These are phyloP conservation scores for Drosophila neonasuta DNA, from an alignment of 2,888 invertebrate genomes.

Conservation along the genomic window DNA sequence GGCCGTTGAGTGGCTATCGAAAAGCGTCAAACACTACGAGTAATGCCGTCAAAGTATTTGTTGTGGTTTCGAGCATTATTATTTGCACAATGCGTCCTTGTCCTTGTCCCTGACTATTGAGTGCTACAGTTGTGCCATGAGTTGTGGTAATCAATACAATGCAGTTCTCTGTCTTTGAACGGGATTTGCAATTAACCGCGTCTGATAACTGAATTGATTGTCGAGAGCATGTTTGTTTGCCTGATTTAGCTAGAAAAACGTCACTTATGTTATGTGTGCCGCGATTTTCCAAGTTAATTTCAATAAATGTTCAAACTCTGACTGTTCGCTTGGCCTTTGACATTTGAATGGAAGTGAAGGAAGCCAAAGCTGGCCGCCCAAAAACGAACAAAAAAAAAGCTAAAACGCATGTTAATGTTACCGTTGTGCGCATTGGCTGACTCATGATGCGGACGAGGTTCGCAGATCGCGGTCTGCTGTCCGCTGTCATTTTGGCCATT, in stretches of 20 bases:
- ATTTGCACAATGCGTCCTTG: constrained; percentile 75
- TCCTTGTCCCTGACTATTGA: constrained; percentile 69
- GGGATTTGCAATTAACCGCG: constrained; percentile 25
- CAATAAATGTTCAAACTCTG: constrained; percentile 60
- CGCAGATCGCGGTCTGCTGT: constrained; percentile 52
- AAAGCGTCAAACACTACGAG: constrained; percentile 56
- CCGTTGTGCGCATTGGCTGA: constrained; percentile 75
- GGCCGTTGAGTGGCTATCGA: constrained; percentile 66
- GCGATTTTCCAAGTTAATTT: constrained; percentile 61
- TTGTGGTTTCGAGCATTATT: constrained; percentile 42
- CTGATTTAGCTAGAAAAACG: background rate
- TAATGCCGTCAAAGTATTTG: constrained; percentile 53
- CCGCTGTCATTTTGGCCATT: constrained; percentile 78
- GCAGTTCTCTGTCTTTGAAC: constrained; percentile 16
- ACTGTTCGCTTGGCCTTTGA: constrained; percentile 62
- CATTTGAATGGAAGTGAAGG: constrained; percentile 25
- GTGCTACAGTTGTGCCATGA: constrained; percentile 2
- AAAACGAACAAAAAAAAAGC: constrained; percentile 50
- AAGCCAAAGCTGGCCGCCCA: constrained; percentile 53
- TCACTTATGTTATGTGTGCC: background rate
- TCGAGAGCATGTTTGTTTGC: background rate
- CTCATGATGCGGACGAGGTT: constrained; percentile 67
- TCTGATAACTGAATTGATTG: background rate
- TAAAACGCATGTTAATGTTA: constrained; percentile 72
- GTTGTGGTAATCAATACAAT: constrained; percentile 5